phyloP scores from a whole-genome alignment of 2,888 invertebrate species.

The Subacronicta megacephala region DNA sequence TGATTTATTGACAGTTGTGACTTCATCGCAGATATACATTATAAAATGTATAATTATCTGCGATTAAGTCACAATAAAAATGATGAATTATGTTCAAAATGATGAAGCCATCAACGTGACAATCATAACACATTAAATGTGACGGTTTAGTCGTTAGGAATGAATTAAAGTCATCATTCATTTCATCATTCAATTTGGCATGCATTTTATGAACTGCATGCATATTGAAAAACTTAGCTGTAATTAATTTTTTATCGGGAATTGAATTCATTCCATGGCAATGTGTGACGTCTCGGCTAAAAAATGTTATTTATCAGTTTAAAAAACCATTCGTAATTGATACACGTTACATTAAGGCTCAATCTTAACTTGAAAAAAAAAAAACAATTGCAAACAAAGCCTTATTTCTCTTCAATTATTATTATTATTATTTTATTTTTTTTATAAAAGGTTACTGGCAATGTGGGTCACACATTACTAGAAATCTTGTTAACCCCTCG shows the following conservation, averaged over 20 bases:
- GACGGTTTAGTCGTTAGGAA: conserved; percentile 32
- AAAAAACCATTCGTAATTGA: too few species aligned
- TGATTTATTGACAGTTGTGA: too few species aligned
- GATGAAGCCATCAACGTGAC: conserved; percentile 33
- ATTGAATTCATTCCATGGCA: conserved; percentile 13
- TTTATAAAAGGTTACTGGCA: too few species aligned
- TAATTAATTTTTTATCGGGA: conserved; percentile 19
- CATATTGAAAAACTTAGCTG: conserved; percentile 15
- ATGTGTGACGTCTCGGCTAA: conserved; percentile 5
- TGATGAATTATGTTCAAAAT: conserved; percentile 16
- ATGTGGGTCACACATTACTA: too few species aligned
- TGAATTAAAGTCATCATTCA: conserved; percentile 23
- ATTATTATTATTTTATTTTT: too few species aligned
- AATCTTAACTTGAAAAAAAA: too few species aligned
- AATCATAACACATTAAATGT: conserved; percentile 11
- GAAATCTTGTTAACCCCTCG: too few species aligned
- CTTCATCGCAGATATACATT: too few species aligned
- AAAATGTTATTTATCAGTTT: too few species aligned
- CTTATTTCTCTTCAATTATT: too few species aligned
- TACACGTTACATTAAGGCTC: too few species aligned
- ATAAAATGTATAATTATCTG: conserved; percentile 6
- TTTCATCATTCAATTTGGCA: conserved; percentile 13
- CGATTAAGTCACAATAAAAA: conserved; percentile 30
- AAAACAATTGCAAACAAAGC: too few species aligned
- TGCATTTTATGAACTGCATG: conserved; percentile 9